These are phyloP conservation scores for Anoplolepis gracilipes DNA, from an alignment of 1,140 invertebrate species.

Conservation along the genomic window DNA sequence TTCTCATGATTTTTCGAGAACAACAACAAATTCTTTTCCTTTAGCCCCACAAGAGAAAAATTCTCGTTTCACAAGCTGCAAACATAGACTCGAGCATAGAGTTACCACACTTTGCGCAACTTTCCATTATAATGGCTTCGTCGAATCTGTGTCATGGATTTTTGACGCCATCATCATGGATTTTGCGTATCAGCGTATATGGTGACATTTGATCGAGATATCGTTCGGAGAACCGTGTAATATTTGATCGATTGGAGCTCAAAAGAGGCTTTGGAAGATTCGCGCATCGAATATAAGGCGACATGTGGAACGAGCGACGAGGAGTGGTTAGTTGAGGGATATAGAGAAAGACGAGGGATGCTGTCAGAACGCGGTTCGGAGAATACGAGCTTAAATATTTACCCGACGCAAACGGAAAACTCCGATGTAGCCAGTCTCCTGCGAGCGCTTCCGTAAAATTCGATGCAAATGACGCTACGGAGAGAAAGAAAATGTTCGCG, in stretches of 20 bases:
- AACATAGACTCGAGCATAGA: background rate
- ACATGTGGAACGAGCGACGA: background rate
- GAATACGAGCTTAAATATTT: conserved; percentile 78
- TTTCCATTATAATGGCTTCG: conserved; percentile 9
- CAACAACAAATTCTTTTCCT: background rate
- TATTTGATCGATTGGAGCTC: conserved; percentile 68
- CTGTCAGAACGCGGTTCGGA: conserved; percentile 43
- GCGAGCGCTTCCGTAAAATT: conserved; percentile 69
- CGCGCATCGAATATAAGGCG: conserved; percentile 2
- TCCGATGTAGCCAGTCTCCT: conserved; percentile 57
- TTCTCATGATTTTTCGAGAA: conserved; percentile 6
- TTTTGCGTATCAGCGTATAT: conserved; percentile 23
- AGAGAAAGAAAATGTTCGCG: conserved; percentile 23
- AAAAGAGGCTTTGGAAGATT: conserved; percentile 28
- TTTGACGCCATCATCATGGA: conserved; percentile 16
- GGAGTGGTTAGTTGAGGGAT: background rate
- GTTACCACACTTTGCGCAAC: conserved; percentile 8
- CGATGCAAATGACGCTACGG: conserved; percentile 48
- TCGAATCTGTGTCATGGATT: conserved; percentile 38
- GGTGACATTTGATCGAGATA: conserved; percentile 45
- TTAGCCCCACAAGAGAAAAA: conserved; percentile 5
- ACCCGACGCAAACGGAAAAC: conserved; percentile 75
- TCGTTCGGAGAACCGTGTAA: conserved; percentile 40
- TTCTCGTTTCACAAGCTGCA: background rate
- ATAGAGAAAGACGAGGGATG: conserved; percentile 43